Evolutionary conservation across 2,113 vertebrate species (phyloP).

Genomic region (Spea multiplicata): DNA sequence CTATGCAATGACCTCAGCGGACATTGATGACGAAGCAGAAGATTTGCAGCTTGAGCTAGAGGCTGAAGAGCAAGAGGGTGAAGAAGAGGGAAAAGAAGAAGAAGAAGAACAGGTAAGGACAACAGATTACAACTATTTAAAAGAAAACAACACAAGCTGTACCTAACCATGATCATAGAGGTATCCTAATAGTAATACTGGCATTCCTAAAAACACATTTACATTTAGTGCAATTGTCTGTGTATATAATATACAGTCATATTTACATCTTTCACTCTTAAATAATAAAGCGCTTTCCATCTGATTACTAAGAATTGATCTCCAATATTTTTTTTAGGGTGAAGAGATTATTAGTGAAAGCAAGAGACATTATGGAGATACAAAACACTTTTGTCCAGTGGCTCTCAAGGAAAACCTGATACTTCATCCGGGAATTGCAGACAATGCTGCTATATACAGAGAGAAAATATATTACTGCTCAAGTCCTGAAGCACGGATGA

Average conservation of each 20-base stretch:
- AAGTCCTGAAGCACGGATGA: constrained; percentile 68
- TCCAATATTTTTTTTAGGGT: constrained; percentile 54
- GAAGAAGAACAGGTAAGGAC: constrained; percentile 59
- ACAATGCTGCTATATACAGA: constrained; percentile 78
- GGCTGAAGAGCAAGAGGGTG: constrained; percentile 57
- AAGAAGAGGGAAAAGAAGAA: constrained; percentile 58
- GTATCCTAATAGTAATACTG: too few species aligned
- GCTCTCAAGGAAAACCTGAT: constrained; percentile 77
- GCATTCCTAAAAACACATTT: background rate
- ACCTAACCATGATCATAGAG: too few species aligned
- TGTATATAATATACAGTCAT: too few species aligned
- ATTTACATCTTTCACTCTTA: too few species aligned
- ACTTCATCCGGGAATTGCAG: constrained; percentile 70
- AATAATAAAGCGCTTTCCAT: too few species aligned
- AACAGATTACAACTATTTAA: too few species aligned
- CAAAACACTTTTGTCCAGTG: constrained; percentile 87
- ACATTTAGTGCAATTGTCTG: too few species aligned
- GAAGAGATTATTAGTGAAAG: constrained; percentile 62
- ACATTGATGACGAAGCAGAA: constrained; percentile 80
- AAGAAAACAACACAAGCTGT: too few species aligned
- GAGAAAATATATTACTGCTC: constrained; percentile 87
- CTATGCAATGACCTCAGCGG: constrained; percentile 68
- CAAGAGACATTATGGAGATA: constrained; percentile 79
- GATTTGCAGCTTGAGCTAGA: constrained; percentile 68
- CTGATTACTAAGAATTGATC: too few species aligned